Evolutionary conservation across 2,113 vertebrate genomes (phyloP).

Genomic region (Tyto alba): DNA sequence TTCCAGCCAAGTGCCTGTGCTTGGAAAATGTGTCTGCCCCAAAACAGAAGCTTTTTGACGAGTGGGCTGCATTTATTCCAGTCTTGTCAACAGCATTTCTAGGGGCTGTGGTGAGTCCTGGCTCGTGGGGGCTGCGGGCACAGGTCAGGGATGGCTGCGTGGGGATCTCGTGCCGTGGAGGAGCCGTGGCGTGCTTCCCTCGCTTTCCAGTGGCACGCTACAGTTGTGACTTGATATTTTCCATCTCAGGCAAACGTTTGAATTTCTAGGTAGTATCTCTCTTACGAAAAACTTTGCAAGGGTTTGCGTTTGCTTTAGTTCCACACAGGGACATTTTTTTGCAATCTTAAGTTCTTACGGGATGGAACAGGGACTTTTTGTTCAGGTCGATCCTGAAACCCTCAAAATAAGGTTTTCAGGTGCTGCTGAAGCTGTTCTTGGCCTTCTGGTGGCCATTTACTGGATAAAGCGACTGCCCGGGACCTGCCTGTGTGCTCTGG

Average conservation of each 20-base stretch:
- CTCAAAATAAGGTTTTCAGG: neutral
- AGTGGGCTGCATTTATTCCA: rapidly evolving
- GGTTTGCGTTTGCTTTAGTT: neutral
- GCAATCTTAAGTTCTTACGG: neutral
- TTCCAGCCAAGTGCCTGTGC: neutral
- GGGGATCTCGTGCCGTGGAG: neutral
- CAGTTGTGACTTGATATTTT: neutral
- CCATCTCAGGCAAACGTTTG: neutral
- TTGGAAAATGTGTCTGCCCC: neutral
- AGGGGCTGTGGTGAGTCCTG: neutral
- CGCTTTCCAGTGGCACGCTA: rapidly evolving
- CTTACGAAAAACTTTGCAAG: neutral
- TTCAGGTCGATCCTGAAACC: neutral
- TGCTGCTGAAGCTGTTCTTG: neutral
- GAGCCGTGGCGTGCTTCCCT: no score
- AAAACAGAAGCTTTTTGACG: rapidly evolving
- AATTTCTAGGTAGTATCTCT: neutral
- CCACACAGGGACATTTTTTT: no score
- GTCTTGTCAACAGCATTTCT: rapidly evolving
- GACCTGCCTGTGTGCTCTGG: neutral
- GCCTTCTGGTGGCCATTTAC: neutral
- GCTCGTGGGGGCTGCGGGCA: rapidly evolving
- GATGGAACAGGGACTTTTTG: neutral
- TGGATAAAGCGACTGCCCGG: neutral
- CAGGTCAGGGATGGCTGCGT: neutral